These are phyloP conservation scores for Steromphala cineraria DNA, from an alignment of 2,888 invertebrate genomes.

Conservation along the genomic window DNA sequence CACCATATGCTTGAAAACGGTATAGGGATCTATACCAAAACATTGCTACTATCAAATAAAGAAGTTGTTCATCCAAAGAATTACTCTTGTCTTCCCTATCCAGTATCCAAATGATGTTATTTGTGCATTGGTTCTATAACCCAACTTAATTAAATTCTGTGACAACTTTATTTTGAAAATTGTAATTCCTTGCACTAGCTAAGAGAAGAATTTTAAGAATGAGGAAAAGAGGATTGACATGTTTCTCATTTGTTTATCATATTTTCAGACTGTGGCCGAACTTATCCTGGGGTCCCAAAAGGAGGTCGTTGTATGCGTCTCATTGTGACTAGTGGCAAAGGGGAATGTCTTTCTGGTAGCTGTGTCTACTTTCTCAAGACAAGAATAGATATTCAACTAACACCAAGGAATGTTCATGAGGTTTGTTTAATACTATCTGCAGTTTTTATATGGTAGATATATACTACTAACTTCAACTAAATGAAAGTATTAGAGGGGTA, in stretches of 20 bases:
- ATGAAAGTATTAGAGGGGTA: neutral
- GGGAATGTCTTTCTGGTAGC: slow-evolving; percentile 79
- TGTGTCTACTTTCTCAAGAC: slow-evolving; percentile 84
- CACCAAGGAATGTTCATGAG: slow-evolving; percentile 82
- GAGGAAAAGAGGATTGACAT: too few relatives aligned
- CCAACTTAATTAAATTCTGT: too few relatives aligned
- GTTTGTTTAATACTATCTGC: slow-evolving; percentile 50
- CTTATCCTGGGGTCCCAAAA: slow-evolving; percentile 54
- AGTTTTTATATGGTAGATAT: neutral
- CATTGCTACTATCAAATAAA: too few relatives aligned
- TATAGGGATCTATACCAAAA: too few relatives aligned
- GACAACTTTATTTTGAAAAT: too few relatives aligned
- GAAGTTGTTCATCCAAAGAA: too few relatives aligned
- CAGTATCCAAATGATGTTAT: too few relatives aligned
- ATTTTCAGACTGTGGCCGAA: slow-evolving; percentile 64
- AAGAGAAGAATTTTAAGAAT: too few relatives aligned
- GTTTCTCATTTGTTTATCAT: neutral
- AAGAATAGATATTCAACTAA: slow-evolving; percentile 80
- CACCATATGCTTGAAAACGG: too few relatives aligned
- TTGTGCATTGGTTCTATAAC: too few relatives aligned
- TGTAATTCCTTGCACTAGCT: too few relatives aligned
- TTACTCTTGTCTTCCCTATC: too few relatives aligned
- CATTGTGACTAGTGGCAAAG: slow-evolving; percentile 80
- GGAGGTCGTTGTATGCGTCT: slow-evolving; percentile 65
- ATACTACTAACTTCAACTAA: neutral